Evolutionary conservation across 1,140 invertebrate species (phyloP).

Genomic region (Calliopsis andreniformis): DNA sequence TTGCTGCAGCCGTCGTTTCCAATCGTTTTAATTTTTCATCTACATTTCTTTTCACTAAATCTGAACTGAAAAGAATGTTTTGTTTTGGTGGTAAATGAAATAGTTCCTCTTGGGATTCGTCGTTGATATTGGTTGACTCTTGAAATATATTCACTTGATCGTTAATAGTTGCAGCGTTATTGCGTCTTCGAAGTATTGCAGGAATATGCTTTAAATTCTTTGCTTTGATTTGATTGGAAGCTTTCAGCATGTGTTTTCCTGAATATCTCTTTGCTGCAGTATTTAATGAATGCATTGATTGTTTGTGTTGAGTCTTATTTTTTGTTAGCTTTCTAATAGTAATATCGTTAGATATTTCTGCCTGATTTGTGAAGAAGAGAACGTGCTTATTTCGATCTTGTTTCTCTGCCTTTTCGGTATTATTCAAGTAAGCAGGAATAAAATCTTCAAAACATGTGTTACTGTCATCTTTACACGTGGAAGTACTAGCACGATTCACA

Average conservation of each 20-base stretch:
- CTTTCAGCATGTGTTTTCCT: neutral
- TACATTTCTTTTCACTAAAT: neutral
- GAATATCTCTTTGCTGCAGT: neutral
- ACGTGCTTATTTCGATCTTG: neutral
- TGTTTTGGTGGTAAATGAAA: neutral
- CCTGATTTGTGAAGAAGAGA: neutral
- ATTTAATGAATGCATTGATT: neutral
- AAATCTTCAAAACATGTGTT: neutral
- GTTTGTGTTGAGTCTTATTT: neutral
- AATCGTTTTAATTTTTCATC: neutral
- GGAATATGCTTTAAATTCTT: constrained; percentile 26
- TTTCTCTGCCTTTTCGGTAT: neutral
- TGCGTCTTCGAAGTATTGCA: constrained; percentile 11
- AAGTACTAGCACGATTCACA: neutral
- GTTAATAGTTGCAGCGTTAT: neutral
- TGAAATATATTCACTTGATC: neutral
- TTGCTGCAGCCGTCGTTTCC: neutral
- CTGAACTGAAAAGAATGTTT: neutral
- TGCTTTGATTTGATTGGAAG: neutral
- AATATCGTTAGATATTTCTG: neutral
- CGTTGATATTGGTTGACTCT: neutral
- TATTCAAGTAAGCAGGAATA: neutral
- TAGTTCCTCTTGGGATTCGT: neutral
- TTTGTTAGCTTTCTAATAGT: neutral
- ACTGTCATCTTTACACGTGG: neutral